Percentiles rank a stretch among this genome's conserved stretches.
phyloP scores from a whole-genome alignment of 2,888 invertebrate species.

The Pasiphila rectangulata region DNA sequence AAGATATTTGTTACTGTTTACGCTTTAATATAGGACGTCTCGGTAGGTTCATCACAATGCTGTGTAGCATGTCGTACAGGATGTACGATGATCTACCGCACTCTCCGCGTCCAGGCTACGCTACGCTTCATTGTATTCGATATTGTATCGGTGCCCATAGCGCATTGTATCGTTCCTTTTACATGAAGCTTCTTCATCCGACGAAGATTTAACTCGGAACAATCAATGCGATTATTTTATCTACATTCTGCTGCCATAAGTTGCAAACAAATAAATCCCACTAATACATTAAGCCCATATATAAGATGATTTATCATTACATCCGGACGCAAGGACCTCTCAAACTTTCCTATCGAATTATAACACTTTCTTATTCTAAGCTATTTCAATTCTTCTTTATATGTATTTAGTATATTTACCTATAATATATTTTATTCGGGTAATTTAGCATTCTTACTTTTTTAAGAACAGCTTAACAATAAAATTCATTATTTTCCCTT shows the following conservation, averaged over 20 bases:
- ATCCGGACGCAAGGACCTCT: conserved; percentile 88
- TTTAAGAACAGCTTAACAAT: conserved; percentile 54
- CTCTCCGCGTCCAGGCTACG: conserved; percentile 48
- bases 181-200: conserved; percentile 58
- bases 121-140: conserved; percentile 63
- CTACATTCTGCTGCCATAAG: conserved; percentile 25
- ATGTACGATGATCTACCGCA: conserved; percentile 45
- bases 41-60: conserved; percentile 44
- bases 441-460: conserved; percentile 56
- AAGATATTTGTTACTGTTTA: conserved; percentile 69
- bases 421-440: conserved; percentile 43
- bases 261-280: conserved; percentile 23
- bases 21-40: conserved; percentile 65
- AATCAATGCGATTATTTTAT: conserved; percentile 23
- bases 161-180: conserved; percentile 51
- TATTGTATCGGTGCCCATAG: conserved; percentile 69
- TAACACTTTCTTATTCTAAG: conserved; percentile 45
- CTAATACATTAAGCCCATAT: conserved; percentile 23
- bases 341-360: conserved; percentile 83
- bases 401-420: conserved; percentile 40
- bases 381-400: conserved; percentile 44
- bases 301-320: conserved; percentile 40
- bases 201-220: conserved; percentile 40
- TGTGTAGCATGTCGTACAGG: conserved; percentile 48
- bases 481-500: conserved; percentile 52